Evolutionary conservation across 92 coral and sea anemone species (phyloP), one percentile per base, ranked within the genome.

Genomic region (Porites lobata): DNA sequence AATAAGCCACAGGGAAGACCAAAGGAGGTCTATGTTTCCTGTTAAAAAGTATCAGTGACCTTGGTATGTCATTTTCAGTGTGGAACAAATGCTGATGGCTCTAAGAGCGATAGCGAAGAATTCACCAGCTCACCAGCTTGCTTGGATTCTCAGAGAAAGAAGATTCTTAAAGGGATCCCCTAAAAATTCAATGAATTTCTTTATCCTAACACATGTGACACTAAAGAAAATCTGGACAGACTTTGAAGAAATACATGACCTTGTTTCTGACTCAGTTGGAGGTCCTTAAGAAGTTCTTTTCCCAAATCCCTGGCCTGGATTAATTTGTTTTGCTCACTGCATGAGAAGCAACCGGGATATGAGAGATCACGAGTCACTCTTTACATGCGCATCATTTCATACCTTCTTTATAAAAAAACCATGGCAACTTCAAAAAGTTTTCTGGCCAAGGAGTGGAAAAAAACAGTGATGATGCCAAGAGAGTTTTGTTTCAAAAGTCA

Each of bases 381-480:
- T 9, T 88, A 92, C 86, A 88, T 92, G 95, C 95, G 85, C 68
- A 32, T 62, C 17, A 79, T 92, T 20, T 14, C 80, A 9, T 88
- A 92, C 21, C 92, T 85, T 80, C 67, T 85, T 91, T 29, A 53
- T 92, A 53, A 21, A 80, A 11, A 85, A 24, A 86, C 92, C 89
- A 76, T 88, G 93, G 2, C 89, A 88, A 17, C 32, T 92, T 18
- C 9, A 92, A 88, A 67, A 59, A 88, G 52, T 92, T 89, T 54
- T 69, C 92, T 14, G 91, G 92, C 20, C 90, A 92, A 70, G 95
- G 92, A 2, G 95, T 85, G 0, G 86, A 89, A 57, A 89, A 92
- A 29, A 92, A 85, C 72, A 88, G 86, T 64, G 85, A 91, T 78
- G 88, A 77, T 57, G 95, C 92, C 8, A 92, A 89, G 51, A 85